These are phyloP conservation scores for Oceanites oceanicus DNA, from an alignment of 2,113 vertebrate genomes.

Conservation along the genomic window DNA sequence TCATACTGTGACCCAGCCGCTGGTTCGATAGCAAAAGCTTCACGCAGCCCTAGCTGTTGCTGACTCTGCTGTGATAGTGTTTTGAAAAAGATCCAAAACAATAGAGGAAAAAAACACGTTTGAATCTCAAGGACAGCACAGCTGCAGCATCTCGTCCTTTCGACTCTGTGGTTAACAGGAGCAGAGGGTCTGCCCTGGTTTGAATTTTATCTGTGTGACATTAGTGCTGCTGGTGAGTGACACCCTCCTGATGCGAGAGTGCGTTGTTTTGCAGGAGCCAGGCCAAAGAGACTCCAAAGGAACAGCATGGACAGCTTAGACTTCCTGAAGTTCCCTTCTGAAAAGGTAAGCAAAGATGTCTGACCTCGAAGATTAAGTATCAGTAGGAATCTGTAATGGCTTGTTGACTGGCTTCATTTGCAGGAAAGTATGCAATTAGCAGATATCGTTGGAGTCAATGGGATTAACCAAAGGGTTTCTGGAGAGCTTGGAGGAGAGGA, in stretches of 20 bases:
- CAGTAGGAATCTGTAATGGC: background rate
- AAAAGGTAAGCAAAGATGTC: conserved; percentile 79
- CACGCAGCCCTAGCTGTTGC: background rate
- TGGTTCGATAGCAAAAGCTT: background rate
- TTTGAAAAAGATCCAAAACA: background rate
- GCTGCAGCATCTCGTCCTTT: background rate
- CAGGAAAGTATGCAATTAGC: conserved; percentile 22
- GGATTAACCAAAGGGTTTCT: conserved; percentile 38
- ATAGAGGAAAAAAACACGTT: background rate
- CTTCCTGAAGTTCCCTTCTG: conserved; percentile 84
- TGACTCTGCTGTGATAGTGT: background rate
- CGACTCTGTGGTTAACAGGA: background rate
- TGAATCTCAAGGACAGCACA: background rate
- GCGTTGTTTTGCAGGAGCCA: conserved; percentile 79
- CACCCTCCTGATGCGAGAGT: background rate
- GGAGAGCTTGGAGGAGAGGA: conserved; percentile 15
- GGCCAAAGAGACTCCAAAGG: conserved; percentile 88
- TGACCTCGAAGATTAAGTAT: background rate
- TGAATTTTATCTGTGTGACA: background rate
- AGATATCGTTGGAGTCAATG: background rate
- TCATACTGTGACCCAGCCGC: fast-evolving
- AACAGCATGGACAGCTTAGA: conserved; percentile 89
- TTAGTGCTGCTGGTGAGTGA: background rate
- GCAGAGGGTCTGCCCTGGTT: background rate
- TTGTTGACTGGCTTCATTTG: background rate